These are phyloP conservation scores for Xenops minutus DNA, from an alignment of 2,797 vertebrate species.

Conservation along the genomic window DNA sequence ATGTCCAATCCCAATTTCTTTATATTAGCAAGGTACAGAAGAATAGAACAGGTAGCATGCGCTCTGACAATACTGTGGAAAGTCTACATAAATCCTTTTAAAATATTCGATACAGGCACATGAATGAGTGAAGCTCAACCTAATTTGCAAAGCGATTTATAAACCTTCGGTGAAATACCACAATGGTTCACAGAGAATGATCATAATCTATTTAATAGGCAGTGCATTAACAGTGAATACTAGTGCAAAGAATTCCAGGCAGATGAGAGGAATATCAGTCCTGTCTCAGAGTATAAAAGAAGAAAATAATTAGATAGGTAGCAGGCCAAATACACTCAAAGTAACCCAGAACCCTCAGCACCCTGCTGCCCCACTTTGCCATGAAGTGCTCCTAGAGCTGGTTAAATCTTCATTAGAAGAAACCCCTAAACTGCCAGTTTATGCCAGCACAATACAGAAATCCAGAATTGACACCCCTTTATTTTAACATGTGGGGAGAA, in stretches of 20 bases:
- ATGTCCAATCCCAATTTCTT: neutral
- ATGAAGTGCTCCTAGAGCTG: neutral
- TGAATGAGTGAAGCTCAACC: neutral
- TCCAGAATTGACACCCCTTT: accelerated
- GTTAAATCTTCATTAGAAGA: neutral
- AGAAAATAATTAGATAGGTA: neutral
- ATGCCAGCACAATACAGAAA: neutral
- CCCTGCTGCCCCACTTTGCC: neutral
- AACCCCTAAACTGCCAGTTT: neutral
- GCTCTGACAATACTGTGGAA: neutral
- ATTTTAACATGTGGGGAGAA: neutral
- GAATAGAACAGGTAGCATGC: neutral
- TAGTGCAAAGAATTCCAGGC: neutral
- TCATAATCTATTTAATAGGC: neutral
- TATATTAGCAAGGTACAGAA: neutral
- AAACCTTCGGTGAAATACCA: neutral
- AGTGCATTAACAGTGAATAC: neutral
- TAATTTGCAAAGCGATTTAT: neutral
- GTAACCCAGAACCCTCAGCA: neutral
- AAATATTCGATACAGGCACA: neutral
- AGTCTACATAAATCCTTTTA: neutral
- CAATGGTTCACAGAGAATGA: neutral
- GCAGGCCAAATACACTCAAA: neutral
- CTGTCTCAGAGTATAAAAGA: neutral
- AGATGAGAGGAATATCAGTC: neutral